Evolutionary conservation across 2,797 vertebrate species (phyloP), one percentile per base, ranked within the genome.

Genomic region (Ispidina picta): DNA sequence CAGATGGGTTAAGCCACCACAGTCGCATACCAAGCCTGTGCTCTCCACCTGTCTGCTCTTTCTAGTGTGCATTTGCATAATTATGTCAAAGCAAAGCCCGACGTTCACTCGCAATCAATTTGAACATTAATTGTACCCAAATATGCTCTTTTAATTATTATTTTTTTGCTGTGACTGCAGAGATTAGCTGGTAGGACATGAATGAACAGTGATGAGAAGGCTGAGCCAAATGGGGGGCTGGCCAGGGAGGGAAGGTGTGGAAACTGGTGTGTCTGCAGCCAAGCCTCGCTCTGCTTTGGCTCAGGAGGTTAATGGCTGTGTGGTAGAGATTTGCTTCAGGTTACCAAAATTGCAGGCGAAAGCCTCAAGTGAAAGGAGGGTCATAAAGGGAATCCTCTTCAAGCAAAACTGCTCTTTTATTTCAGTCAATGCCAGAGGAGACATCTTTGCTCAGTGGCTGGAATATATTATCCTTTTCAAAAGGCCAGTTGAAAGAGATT

Each of bases 401-500:
- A 81, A 88, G 91, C 64, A 90, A 55, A 92, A 89, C 64, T 92
- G 77, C 55, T 88, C 77, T 84, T 94, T 95, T 80, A 77, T 95
- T 92, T 92, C 75, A 86, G 3, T 93, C 88, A 86, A 9, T 91
- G 80, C 83, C 65, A 86, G 72, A 79, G 33, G 74, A 96, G 58
- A 84, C 51, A 52, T 84, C 77, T 84, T 86, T 84, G 49, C 74
- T 84, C 4, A 0, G 39, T 91, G 51, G 58, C 41, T 90, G 54
- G 91, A 92, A 92, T 95, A 92, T 80, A 88, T 95, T 94, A 93
- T 93, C 85, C 69, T 93, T 95, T 95, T 90, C 81, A 91, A 92
- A 95, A 96, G 75, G 88, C 86, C 75, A 63, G 54, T 37, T 84
- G 77, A 90, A 92, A 93, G 72, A 62, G 65, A 79, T 89, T 82